Percentiles rank a stretch among this genome's conserved stretches.
These are phyloP conservation scores for Carterocephalus palaemon DNA, from an alignment of 2,888 invertebrate genomes.

Conservation along the genomic window DNA sequence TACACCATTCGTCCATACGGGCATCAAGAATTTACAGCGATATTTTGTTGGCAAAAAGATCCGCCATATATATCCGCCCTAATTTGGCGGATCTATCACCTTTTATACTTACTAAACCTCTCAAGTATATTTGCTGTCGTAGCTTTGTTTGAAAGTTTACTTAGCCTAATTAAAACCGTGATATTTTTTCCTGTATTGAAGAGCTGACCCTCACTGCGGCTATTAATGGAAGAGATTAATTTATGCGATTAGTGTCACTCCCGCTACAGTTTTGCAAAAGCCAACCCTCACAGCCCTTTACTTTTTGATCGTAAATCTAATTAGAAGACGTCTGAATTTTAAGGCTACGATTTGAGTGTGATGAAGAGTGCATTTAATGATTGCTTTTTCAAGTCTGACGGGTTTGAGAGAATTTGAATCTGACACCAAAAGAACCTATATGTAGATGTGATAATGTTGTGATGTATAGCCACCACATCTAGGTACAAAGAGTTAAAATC, in stretches of 20 bases:
- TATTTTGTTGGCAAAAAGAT: too few relatives aligned
- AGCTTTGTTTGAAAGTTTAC: too few relatives aligned
- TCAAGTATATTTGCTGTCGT: too few relatives aligned
- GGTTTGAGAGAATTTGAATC: neutral
- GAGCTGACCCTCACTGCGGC: neutral
- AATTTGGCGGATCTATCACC: too few relatives aligned
- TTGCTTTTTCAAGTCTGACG: neutral
- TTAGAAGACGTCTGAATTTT: constrained; percentile 14
- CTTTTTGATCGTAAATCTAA: constrained; percentile 20
- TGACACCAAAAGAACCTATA: too few relatives aligned
- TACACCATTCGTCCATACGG: too few relatives aligned
- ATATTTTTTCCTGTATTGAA: constrained; percentile 8
- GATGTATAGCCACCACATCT: too few relatives aligned
- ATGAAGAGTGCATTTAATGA: neutral
- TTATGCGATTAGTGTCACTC: constrained; percentile 16
- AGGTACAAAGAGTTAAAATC: too few relatives aligned
- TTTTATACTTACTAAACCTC: too few relatives aligned
- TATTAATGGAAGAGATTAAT: constrained; percentile 16
- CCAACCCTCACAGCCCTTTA: constrained; percentile 13
- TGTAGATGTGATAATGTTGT: too few relatives aligned
- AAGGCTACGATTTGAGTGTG: constrained; percentile 5
- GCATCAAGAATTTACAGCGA: too few relatives aligned
- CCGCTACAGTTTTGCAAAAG: constrained; percentile 10
- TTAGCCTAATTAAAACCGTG: constrained; percentile 6
- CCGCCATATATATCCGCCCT: too few relatives aligned